These are phyloP conservation scores for Erinaceus europaeus DNA, from an alignment of 2,113 vertebrate genomes.

Conservation along the genomic window DNA sequence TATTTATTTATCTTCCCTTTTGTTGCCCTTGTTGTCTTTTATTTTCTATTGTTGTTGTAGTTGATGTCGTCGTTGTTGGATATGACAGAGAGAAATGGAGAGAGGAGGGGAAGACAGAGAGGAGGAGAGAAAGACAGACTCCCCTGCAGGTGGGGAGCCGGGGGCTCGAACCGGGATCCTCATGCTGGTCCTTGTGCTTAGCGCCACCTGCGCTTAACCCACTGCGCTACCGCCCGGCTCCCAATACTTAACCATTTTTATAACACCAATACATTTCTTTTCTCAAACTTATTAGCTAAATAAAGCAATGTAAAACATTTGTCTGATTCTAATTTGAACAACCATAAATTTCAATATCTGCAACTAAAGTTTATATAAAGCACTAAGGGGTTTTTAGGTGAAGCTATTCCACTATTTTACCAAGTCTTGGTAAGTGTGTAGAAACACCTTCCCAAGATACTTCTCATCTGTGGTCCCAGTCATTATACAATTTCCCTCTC, in stretches of 20 bases:
- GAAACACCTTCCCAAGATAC: background rate
- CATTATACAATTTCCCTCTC: background rate
- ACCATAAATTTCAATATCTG: background rate
- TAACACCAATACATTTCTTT: background rate
- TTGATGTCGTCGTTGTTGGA: too few species aligned
- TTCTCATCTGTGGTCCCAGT: background rate
- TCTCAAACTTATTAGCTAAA: conserved; percentile 1
- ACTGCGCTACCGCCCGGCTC: too few species aligned
- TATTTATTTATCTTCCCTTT: too few species aligned
- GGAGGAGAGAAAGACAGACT: too few species aligned
- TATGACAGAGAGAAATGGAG: too few species aligned
- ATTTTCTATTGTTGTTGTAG: too few species aligned
- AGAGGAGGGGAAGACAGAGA: too few species aligned
- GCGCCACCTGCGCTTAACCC: too few species aligned
- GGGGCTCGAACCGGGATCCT: too few species aligned
- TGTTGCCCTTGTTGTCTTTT: too few species aligned
- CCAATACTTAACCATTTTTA: background rate
- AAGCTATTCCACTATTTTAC: background rate
- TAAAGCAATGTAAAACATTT: background rate
- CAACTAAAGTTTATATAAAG: background rate
- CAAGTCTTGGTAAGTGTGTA: background rate
- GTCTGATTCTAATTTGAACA: background rate
- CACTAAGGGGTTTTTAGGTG: background rate
- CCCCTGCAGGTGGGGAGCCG: too few species aligned
- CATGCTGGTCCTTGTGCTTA: too few species aligned